Percentiles rank a stretch among this genome's conserved stretches.
These are phyloP conservation scores for Drosophila virilis DNA, from an alignment of 1,140 invertebrate genomes.

Conservation along the genomic window DNA sequence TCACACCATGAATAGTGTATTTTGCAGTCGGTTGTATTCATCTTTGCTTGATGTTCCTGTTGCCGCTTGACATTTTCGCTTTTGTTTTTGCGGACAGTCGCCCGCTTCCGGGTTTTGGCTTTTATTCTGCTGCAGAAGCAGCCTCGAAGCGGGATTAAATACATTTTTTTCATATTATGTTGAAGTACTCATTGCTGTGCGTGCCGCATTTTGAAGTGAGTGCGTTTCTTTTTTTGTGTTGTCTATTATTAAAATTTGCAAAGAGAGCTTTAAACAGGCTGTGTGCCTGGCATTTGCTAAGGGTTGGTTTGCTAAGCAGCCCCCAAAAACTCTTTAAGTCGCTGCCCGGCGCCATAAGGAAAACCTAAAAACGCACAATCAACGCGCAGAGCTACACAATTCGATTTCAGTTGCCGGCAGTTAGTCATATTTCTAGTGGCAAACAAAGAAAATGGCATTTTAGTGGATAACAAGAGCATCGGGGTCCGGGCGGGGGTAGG, in stretches of 20 bases:
- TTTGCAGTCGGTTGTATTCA: neutral
- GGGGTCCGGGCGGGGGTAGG: neutral
- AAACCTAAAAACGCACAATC: constrained; percentile 44
- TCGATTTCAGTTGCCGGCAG: constrained; percentile 61
- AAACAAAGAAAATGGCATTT: constrained; percentile 43
- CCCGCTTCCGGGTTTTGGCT: constrained; percentile 8
- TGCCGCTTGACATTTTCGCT: constrained; percentile 48
- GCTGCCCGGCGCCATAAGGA: neutral
- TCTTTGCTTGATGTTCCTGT: neutral
- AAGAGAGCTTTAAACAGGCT: constrained; percentile 10
- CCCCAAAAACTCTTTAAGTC: constrained; percentile 58
- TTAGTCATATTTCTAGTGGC: constrained; percentile 55
- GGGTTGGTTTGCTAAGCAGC: constrained; percentile 15
- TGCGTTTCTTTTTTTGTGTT: constrained; percentile 19
- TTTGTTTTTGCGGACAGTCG: constrained; percentile 59
- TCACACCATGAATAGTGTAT: neutral
- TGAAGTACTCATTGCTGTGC: constrained; percentile 33
- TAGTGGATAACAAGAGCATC: constrained; percentile 4
- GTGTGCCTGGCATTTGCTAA: constrained; percentile 3
- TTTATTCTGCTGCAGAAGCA: constrained; percentile 39
- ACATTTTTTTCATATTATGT: constrained; percentile 26
- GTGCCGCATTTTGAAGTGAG: constrained; percentile 51
- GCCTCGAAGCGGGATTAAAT: constrained; percentile 46
- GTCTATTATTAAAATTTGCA: constrained; percentile 40
- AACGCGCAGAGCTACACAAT: constrained; percentile 43